Conservation (phyloP, 2,888 invertebrate genomes). For the Euplagia quadripunctaria region DNA sequence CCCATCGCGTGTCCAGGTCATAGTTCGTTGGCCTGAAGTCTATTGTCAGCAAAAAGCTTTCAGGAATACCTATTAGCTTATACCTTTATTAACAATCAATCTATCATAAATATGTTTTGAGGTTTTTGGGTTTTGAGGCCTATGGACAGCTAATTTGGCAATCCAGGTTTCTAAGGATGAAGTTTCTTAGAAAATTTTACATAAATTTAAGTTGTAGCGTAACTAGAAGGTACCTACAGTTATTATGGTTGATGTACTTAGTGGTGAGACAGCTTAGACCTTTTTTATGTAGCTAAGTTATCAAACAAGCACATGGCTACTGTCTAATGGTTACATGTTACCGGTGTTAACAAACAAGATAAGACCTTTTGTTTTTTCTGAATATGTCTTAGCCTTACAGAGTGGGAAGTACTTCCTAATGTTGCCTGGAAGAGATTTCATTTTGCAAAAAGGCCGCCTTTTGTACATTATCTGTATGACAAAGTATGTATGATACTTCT, state of each 20-base stretch:
- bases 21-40: constrained; percentile 10
- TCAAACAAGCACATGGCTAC: too few relatives aligned
- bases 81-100: background rate
- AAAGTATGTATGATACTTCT: too few relatives aligned
- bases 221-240: background rate
- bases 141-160: background rate
- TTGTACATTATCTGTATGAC: too few relatives aligned
- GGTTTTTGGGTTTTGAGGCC: background rate
- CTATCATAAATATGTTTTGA: background rate
- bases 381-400: too few relatives aligned
- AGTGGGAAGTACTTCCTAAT: too few relatives aligned
- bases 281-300: too few relatives aligned
- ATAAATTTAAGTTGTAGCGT: background rate
- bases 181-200: background rate
- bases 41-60: constrained; percentile 13
- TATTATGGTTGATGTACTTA: background rate
- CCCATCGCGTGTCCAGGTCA: background rate
- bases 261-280: too few relatives aligned
- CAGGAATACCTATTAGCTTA: background rate
- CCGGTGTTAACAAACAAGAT: too few relatives aligned
- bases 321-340: too few relatives aligned
- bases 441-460: too few relatives aligned
- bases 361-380: too few relatives aligned
- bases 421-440: too few relatives aligned
- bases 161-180: background rate